Base-by-base conservation (phyloP, 2,888 invertebrate species). In the Nezara viridula region DNA sequence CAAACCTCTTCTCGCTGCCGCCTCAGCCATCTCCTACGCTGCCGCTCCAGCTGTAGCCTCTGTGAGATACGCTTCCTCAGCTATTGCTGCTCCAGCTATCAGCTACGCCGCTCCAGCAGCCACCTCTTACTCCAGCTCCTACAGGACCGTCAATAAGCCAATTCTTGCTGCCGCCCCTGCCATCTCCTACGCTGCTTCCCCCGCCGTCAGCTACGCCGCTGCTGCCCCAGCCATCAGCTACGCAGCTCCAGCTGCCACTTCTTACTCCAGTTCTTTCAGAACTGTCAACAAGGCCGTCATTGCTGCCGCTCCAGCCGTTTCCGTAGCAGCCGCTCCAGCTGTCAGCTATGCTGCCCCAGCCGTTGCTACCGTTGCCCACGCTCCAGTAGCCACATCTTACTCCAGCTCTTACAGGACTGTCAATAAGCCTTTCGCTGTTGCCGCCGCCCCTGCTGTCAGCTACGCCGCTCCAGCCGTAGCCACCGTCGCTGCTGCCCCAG, bases 361-460 rank as follows among this genome's bases (percentile, higher is more conserved):
- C 40, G 73, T 37, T 88, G 49, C 85, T 16, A 32, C 73, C 19
- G 37, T 73, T 40, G 40, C 77, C 0, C 77, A 73, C 40, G 77
- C 77, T 77, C 77, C 77, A 77, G 77, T 40, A 19, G 81, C 81
- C 44, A 81, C 81, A 12, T 81, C 81, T 21, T 81, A 81, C 44
- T 40, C 81, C 12, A 81, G 81, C 44, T 81, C 81, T 91, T 94
- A 95, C 93, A 95, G 93, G 94, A 95, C 92, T 32, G 73, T 85
- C 90, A 85, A 88, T 66, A 90, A 90, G 86, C 85, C 89, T 32
- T 77, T 89, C 52, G 86, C 89, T 37, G 44, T 81, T 81, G 81
- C 81, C 44, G 81, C 81, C 12, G 81, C 81, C n/a, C 81, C 81
- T 44, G 40, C 81, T 81, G 81, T 81, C 12, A n/a, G 24, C 44